Evolutionary conservation across 2,113 vertebrate genomes (phyloP).

Genomic region (Edolisoma coerulescens): DNA sequence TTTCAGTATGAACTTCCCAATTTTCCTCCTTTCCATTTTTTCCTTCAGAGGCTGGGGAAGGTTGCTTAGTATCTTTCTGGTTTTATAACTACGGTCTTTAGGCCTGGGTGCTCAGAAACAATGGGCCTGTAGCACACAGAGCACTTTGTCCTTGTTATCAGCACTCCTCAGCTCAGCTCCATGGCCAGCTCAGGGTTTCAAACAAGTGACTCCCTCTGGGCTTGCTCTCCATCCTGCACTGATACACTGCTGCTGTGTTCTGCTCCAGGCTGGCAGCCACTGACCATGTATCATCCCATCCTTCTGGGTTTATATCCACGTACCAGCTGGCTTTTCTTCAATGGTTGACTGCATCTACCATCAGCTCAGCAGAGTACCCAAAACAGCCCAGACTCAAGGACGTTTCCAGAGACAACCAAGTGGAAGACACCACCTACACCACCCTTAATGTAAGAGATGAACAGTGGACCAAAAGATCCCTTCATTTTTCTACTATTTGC

Average conservation of each 20-base stretch:
- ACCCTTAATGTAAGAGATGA: background rate
- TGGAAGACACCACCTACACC: background rate
- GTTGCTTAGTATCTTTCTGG: background rate
- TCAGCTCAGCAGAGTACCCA: background rate
- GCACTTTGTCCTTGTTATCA: background rate
- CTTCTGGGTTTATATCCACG: background rate
- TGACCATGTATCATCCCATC: background rate
- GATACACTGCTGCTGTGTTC: background rate
- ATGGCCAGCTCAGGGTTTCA: background rate
- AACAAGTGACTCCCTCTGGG: background rate
- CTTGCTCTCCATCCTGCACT: background rate
- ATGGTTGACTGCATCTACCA: background rate
- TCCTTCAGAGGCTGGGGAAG: background rate
- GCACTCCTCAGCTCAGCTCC: background rate
- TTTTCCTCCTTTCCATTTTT: background rate
- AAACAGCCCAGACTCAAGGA: background rate
- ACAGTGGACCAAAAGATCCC: background rate
- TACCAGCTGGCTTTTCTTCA: background rate
- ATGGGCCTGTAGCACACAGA: fast-evolving
- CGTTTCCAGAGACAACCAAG: background rate
- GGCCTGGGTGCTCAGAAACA: background rate
- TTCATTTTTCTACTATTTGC: background rate
- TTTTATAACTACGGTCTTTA: background rate
- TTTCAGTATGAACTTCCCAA: background rate
- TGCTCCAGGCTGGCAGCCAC: background rate